phyloP scores from a whole-genome alignment of 2,888 invertebrate species.

The Ceriagrion tenellum region DNA sequence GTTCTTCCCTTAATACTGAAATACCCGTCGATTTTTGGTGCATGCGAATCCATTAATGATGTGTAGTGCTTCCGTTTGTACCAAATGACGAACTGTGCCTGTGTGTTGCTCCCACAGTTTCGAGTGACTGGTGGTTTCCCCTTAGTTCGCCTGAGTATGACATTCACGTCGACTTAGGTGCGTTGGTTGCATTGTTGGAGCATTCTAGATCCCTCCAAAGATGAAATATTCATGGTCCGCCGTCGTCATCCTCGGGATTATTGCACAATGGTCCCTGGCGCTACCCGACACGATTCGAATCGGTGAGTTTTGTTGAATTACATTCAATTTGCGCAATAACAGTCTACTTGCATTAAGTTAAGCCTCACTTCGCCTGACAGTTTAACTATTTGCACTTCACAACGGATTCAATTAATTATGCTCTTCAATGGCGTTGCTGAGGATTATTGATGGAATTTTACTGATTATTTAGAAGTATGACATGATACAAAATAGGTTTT shows the following conservation, averaged over 20 bases:
- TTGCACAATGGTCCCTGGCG: not conserved
- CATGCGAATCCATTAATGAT: not conserved
- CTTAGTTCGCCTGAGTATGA: not conserved
- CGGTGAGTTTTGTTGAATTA: not conserved
- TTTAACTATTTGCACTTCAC: too few relatives aligned
- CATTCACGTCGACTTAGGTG: not conserved
- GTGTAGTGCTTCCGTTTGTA: not conserved
- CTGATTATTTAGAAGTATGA: too few relatives aligned
- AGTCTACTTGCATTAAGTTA: too few relatives aligned
- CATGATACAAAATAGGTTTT: too few relatives aligned
- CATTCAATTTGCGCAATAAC: not conserved
- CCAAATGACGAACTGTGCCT: not conserved
- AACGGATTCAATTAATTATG: too few relatives aligned
- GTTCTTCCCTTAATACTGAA: constrained; percentile 28
- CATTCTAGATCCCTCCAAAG: not conserved
- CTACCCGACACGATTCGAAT: constrained; percentile 22
- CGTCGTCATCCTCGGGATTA: not conserved
- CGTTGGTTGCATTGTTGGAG: not conserved
- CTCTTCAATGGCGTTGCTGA: too few relatives aligned
- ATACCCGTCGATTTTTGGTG: not conserved
- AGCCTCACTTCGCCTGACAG: too few relatives aligned
- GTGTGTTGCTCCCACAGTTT: not conserved
- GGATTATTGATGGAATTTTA: too few relatives aligned
- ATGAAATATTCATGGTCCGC: not conserved
- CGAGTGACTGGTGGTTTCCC: not conserved